Evolutionary conservation across 2,113 vertebrate genomes (phyloP), one percentile per base, ranked within the genome.

Genomic region (Lasiurus cinereus): DNA sequence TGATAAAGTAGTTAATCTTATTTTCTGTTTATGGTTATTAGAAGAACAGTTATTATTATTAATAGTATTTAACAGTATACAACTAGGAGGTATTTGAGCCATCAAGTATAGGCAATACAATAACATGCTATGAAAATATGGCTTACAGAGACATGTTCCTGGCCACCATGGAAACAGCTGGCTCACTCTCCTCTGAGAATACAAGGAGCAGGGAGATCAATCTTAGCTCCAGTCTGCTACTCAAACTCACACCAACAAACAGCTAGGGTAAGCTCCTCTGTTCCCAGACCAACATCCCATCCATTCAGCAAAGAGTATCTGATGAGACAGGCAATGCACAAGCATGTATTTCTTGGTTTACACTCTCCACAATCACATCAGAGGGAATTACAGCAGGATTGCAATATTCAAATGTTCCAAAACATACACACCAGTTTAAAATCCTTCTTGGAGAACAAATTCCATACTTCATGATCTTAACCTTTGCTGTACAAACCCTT

Each of bases 21-120:
- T 83, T 50, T 96, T 94, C 39, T 87, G 76, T 84, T 84, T 56
- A 70, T 66, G 13, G 33, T 90, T 92, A 84, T 64, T 93, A 85
- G 84, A 2, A 80, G 5, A 93, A 77, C 3, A 74, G 21, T 89
- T 69, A 46, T 39, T 69, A 82, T 70, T 64, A 73, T 46, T 56
- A 66, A 73, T n/a, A 84, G 39, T 19, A 72, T 12, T 73, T 84
- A 83, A 56, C 16, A 66, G 10, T 24, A 80, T 72, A 72, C 22
- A 85, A 69, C 5, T 36, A 93, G 62, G 11, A 92, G 39, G 39
- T 39, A 39, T 39, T 39, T 39, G 39, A 52, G 62, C 36, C 22
- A 76, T 21, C 48, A 72, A 82, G 4, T 22, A 1, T 24, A 77
- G 15, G 24, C 46, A 69, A 59, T 33, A 11, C 69, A 84, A 29